Evolutionary conservation across 2,797 vertebrate genomes (phyloP).

Genomic region (Enteromius viviparus): DNA sequence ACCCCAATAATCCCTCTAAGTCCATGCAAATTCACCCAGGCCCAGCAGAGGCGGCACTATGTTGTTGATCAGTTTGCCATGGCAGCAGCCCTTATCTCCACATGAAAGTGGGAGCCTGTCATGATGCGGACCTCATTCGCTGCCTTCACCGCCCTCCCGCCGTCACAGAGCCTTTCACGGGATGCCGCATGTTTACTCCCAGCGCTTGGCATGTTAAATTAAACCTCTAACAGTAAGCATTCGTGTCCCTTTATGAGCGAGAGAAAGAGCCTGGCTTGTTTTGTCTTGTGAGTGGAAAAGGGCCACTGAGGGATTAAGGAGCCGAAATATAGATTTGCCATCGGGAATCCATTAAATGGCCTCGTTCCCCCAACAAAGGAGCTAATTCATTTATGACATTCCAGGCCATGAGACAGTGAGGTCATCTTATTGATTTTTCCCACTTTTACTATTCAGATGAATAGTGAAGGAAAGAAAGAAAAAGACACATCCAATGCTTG

Average conservation of each 20-base stretch:
- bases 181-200: constrained; percentile 64
- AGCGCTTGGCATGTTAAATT: constrained; percentile 63
- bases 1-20: constrained; percentile 89
- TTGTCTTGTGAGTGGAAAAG: constrained; percentile 60
- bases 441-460: constrained; percentile 64
- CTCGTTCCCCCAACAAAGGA: constrained; percentile 69
- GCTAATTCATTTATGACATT: constrained; percentile 76
- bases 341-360: constrained; percentile 68
- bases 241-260: constrained; percentile 49
- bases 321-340: constrained; percentile 66
- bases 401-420: constrained; percentile 70
- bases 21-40: constrained; percentile 79
- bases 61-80: constrained; percentile 70
- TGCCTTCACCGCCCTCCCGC: constrained; percentile 41
- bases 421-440: constrained; percentile 75
- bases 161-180: constrained; percentile 61
- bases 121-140: constrained; percentile 48
- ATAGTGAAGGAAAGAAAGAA: constrained; percentile 67
- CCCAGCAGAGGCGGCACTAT: constrained; percentile 70
- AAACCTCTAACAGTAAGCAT: constrained; percentile 61
- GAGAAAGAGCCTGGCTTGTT: constrained; percentile 58
- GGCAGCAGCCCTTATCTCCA: constrained; percentile 72
- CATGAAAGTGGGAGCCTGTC: constrained; percentile 68
- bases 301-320: constrained; percentile 56
- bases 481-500: constrained; percentile 46